A percentile compares a stretch with the other conserved stretches of the same genome.
Evolutionary conservation across 2,888 invertebrate species (phyloP).

Genomic region (Metacarcinus magister): DNA sequence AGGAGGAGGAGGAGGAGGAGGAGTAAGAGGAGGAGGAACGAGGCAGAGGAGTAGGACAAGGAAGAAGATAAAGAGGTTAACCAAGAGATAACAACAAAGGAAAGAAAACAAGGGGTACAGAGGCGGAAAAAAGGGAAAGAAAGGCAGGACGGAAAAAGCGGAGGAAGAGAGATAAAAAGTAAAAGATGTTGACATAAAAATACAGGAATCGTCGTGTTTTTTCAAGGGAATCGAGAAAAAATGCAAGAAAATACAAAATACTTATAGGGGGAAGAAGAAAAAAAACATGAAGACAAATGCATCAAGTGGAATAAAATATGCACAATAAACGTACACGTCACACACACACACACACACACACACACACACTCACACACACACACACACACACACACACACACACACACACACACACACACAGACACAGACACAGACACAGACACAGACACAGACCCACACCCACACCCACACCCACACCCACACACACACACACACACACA

Average conservation of each 20-base stretch:
- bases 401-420: background rate
- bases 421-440: background rate
- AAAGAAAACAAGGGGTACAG: background rate
- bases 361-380: background rate
- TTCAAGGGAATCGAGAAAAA: background rate
- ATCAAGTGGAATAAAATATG: background rate
- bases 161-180: background rate
- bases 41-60: background rate
- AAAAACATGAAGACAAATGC: background rate
- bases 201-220: background rate
- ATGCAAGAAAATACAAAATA: background rate
- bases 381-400: background rate
- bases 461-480: background rate
- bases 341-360: conserved; percentile 33
- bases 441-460: background rate
- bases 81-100: background rate
- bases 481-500: conserved; percentile 22
- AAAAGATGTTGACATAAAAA: background rate
- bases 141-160: background rate
- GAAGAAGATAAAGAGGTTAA: background rate
- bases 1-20: too few species aligned
- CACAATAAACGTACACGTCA: too few species aligned
- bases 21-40: background rate
- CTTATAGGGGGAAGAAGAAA: background rate
- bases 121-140: background rate